A percentile compares a stretch with the other conserved stretches of the same genome.
phyloP scores from a whole-genome alignment of 2,797 vertebrate genomes.

The Avahi laniger region DNA sequence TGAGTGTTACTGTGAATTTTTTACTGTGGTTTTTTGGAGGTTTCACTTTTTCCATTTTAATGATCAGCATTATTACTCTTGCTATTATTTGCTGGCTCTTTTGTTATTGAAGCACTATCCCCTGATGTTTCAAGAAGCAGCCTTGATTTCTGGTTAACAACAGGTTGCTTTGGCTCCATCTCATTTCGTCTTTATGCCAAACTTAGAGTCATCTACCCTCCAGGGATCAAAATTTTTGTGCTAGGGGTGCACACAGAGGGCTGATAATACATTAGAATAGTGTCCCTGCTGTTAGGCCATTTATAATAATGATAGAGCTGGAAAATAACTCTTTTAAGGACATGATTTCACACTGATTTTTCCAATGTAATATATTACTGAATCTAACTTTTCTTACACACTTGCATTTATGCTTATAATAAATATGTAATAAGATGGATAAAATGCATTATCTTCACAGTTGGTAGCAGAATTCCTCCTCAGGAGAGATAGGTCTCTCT shows the following conservation, averaged over 20 bases:
- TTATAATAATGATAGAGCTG: constrained; percentile 50
- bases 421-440: constrained; percentile 44
- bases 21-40: neutral
- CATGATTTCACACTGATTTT: constrained; percentile 49
- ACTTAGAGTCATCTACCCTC: neutral
- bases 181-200: constrained; percentile 31
- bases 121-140: neutral
- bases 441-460: constrained; percentile 60
- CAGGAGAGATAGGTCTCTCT: neutral
- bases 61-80: neutral
- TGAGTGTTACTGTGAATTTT: neutral
- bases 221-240: constrained; percentile 7
- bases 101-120: neutral
- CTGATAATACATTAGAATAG: constrained; percentile 38
- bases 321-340: constrained; percentile 53
- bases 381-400: neutral
- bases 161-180: neutral
- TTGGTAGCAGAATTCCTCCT: constrained; percentile 30
- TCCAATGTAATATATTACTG: constrained; percentile 30
- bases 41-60: neutral
- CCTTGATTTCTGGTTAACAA: constrained; percentile 27
- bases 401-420: constrained; percentile 18
- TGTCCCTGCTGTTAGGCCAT: neutral
- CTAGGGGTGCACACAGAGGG: neutral
- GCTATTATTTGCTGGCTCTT: neutral